Base-by-base conservation (phyloP, 2,888 invertebrate species). In the Charanyca ferruginea region DNA sequence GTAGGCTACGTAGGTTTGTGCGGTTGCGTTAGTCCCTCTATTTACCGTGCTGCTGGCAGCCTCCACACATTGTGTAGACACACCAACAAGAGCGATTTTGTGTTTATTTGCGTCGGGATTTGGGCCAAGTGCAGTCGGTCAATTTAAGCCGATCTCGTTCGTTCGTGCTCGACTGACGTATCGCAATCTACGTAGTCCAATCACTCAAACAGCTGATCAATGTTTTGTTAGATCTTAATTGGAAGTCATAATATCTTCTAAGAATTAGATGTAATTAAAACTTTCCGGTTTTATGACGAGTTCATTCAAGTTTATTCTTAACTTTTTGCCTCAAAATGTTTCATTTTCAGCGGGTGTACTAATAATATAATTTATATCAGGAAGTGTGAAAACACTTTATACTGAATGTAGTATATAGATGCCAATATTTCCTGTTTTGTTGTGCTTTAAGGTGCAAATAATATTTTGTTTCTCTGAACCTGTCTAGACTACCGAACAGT, bases 71-170 rank as follows among this genome's bases (percentile, higher is more conserved):
- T 83, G 83, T 85, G 84, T 85, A 86, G 84, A 84, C 83, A 83
- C 80, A 86, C 85, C 84, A 81, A 84, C 87, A 87, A 85, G 81
- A 87, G 83, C 85, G 83, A 89, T 88, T 89, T 89, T 87, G 86
- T 90, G 91, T 92, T 91, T 92, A 91, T 92, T 90, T 91, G 89
- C 85, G 86, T 88, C 88, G 85, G 89, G 92, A 91, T 92, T 91
- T 89, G 88, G 93, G 93, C 93, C 93, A 92, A 93, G 93, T 92
- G 92, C 92, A 93, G 85, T 92, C 88, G 92, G 92, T 89, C 89
- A 89, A 89, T 90, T 90, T 85, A 87, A 88, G 85, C 85, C 84
- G 83, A 87, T 88, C 86, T 87, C 87, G 85, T 80, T 79, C 78
- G 67, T 83, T 83, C 75, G 79, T 75, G 75, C 71, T 76, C 71